Conservation (phyloP, 2,797 vertebrate genomes). For the Peromyscus melanophrys region DNA sequence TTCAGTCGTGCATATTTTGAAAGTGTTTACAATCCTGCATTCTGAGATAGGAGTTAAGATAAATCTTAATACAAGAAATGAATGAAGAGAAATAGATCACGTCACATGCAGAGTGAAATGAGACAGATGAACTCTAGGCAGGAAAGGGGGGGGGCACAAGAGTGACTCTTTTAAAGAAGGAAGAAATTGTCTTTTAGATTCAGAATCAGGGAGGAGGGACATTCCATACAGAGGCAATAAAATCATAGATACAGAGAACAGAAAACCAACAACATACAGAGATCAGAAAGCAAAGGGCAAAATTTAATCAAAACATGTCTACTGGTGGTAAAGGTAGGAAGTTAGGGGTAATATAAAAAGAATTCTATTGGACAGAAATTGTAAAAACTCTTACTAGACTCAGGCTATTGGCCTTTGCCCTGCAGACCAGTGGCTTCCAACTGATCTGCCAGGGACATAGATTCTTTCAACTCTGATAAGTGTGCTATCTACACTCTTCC, state of each 20-base stretch:
- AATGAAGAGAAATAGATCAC: neutral
- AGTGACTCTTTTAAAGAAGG: neutral
- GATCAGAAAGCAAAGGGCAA: neutral
- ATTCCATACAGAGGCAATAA: neutral
- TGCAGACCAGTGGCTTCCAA: neutral
- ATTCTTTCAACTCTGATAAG: neutral
- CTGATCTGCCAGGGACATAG: neutral
- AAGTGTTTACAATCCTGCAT: neutral
- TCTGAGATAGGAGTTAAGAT: slow-evolving; percentile 18
- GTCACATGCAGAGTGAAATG: neutral
- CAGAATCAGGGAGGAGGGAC: neutral
- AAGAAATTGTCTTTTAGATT: neutral
- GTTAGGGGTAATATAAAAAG: neutral
- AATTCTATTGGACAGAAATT: neutral
- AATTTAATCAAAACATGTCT: neutral
- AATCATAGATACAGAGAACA: neutral
- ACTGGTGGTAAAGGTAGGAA: neutral
- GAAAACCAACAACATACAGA: neutral
- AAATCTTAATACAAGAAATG: neutral
- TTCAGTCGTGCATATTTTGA: neutral
- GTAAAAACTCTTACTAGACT: neutral
- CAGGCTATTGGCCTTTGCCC: neutral
- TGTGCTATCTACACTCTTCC: neutral
- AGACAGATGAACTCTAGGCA: neutral
- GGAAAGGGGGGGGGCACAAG: neutral